phyloP scores from a whole-genome alignment of 1,140 invertebrate genomes.

The Saxidomus purpurata region DNA sequence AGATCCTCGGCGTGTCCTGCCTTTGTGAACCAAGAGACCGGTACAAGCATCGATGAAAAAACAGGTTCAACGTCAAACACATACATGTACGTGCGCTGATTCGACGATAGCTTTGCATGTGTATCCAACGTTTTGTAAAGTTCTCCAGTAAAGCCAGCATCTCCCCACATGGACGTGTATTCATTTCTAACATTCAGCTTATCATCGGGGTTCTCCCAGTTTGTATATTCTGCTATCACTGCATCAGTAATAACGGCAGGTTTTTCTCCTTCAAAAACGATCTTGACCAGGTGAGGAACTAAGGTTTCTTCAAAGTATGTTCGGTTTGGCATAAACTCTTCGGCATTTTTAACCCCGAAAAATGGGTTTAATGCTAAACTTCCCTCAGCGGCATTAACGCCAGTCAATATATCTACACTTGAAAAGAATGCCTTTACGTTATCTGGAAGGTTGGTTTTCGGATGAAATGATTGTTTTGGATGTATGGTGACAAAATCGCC shows the following conservation, averaged over 20 bases:
- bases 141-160: neutral
- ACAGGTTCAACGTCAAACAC: neutral
- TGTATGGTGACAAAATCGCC: constrained; percentile 10
- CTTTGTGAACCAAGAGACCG: neutral
- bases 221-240: constrained; percentile 15
- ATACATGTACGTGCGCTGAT: neutral
- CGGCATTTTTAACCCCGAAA: neutral
- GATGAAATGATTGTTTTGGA: neutral
- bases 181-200: neutral
- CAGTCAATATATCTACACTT: constrained; percentile 49
- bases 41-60: neutral
- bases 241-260: neutral
- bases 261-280: neutral
- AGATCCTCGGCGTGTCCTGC: neutral
- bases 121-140: neutral
- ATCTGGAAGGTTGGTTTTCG: neutral
- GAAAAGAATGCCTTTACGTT: constrained; percentile 15
- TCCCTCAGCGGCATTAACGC: constrained; percentile 47
- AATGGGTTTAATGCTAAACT: neutral
- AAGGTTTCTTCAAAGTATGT: neutral
- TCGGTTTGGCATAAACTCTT: neutral
- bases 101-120: neutral
- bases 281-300: neutral
- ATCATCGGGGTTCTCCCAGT: constrained; percentile 45
- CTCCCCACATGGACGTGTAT: neutral